Base-by-base conservation (phyloP, 2,888 invertebrate genomes). In the Tiliacea aurago region DNA sequence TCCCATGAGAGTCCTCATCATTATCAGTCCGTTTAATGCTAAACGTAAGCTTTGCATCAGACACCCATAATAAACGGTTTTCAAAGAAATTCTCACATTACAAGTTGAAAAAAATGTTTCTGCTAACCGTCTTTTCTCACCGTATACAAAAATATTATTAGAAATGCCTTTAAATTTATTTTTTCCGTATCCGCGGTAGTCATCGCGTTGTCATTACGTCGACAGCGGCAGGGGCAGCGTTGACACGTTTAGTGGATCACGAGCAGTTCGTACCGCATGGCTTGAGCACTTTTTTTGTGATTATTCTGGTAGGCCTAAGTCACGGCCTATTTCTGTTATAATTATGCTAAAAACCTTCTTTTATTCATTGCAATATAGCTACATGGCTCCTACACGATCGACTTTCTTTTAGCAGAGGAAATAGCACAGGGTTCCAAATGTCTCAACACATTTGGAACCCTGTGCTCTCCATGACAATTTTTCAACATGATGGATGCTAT, bases 241-340 rank as follows among this genome's bases (percentile, higher is more conserved):
- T 90, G 90, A 90, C 89, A 88, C 75, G 73, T 90, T 88, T 87
- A 86, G 66, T 23, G 63, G 78, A 71, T 75, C 83, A 61, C 62
- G 76, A 77, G 78, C 86, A 84, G 84, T 84, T 87, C 86, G 90
- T 85, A 78, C 70, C 51, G 74, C 73, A 66, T 84, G 83, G n/a
- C 49, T 49, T 7, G 10, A 45, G 37, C n/a, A n/a, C 11, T 82
- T 51, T 65, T 76, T 66, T 82, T 79, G 45, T 61, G 13, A 43
- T 15, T 33, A 45, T 15, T 3, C 28, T 71, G 53, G 45, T n/a
- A 11, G 33, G 28, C 0, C 28, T 45, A 23, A 53, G 74, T 64
- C 64, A 61, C 20, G 49, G 49, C n/a, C 28, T 80, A 41, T 78
- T 61, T 63, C 43, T 55, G 55, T 5, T 61, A 53, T 13, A 28